Evolutionary conservation across 2,113 vertebrate species (phyloP), one percentile per base, ranked within the genome.

Genomic region (Bagarius yarrelli): DNA sequence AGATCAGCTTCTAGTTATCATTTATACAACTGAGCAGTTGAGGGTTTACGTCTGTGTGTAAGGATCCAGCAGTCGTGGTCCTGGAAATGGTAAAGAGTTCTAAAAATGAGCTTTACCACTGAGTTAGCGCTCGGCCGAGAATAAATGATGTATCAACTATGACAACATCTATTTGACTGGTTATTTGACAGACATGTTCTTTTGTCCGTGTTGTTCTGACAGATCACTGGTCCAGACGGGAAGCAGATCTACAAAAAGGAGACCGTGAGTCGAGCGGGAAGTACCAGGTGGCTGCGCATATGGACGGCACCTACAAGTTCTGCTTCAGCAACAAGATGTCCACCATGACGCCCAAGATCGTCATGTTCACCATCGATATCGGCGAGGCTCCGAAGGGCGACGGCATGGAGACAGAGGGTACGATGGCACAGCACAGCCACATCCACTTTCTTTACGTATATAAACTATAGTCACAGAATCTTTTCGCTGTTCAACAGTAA

Each of bases 281-380:
- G 83, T 99, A 99, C 87, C 98, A 97, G 0, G 98, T 99, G 85
- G 97, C 98, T 0, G 98, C 98, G 14, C 97, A 99, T 88, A 99
- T 98, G 97, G 98, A 99, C 27, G 98, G 98, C 63, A 97, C 92
- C 0, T 99, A 99, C 81, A 98, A 97, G 88, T 99, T 99, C 79
- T 99, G 98, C 90, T 99, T 99, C 88, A 98, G 97, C 92, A 99
- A 99, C 88, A 96, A 97, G 90, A 99, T 99, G 97, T 99, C 98
- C 56, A 99, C 98, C 79, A 99, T 99, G 97, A 99, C 98, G 15
- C 98, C 98, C 66, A 99, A 99, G 90, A 98, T 99, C 44, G 97
- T 99, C 86, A 99, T 99, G 97, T 99, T 99, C 93, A 98, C 98
- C 79, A 98, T 99, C 8, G 98, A 99, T 19, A 98, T 98, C 0